phyloP scores from a whole-genome alignment of 2,113 vertebrate species.

The Piaya cayana region DNA sequence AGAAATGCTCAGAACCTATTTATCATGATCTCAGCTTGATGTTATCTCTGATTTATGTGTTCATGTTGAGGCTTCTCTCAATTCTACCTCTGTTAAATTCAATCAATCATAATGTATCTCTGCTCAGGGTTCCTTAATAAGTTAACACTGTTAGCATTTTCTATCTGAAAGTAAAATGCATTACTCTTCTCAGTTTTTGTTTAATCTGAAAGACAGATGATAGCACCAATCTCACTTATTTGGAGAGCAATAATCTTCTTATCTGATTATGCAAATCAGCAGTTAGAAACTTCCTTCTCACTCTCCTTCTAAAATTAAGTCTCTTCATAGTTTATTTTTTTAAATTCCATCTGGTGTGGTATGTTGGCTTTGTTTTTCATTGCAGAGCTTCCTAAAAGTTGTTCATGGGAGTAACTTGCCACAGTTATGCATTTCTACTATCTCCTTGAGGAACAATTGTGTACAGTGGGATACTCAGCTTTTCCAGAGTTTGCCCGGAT shows the following conservation, averaged over 20 bases:
- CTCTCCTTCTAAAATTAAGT: background rate
- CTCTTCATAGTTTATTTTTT: background rate
- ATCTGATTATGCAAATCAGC: background rate
- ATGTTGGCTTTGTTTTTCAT: background rate
- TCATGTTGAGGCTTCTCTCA: slow-evolving; percentile 56
- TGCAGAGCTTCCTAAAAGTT: background rate
- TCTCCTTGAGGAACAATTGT: background rate
- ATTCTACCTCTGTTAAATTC: slow-evolving; percentile 45
- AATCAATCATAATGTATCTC: slow-evolving; percentile 47
- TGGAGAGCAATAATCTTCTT: background rate
- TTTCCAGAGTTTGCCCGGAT: background rate
- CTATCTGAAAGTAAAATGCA: background rate
- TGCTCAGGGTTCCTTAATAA: slow-evolving; percentile 21
- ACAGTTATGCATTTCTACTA: fast-evolving
- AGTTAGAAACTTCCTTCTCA: background rate
- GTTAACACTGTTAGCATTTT: slow-evolving; percentile 4
- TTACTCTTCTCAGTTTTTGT: background rate
- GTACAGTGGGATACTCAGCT: background rate
- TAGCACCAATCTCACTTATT: background rate
- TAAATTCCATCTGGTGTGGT: fast-evolving
- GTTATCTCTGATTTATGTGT: slow-evolving; percentile 69
- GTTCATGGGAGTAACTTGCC: background rate
- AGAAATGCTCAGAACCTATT: slow-evolving; percentile 64
- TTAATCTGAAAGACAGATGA: background rate
- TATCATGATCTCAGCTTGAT: slow-evolving; percentile 67